Conservation (phyloP, 1,140 invertebrate species). For the Cherax quadricarinatus region DNA sequence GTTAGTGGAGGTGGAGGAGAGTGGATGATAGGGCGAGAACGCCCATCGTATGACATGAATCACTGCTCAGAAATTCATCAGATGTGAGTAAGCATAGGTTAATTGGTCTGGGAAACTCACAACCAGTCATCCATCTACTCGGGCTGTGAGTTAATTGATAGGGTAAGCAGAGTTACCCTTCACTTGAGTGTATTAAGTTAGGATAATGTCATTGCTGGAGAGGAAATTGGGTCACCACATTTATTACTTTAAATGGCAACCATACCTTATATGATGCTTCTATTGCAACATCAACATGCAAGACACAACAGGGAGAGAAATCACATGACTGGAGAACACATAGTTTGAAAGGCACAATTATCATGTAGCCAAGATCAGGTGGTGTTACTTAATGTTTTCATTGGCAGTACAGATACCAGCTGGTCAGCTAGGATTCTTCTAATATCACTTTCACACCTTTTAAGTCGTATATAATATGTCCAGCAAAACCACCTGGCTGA, state of each 20-base stretch:
- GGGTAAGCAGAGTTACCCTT: neutral
- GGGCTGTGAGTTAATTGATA: neutral
- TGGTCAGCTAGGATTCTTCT: no score
- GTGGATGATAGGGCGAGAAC: constrained; percentile 22
- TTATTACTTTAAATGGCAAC: neutral
- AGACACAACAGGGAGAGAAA: no score
- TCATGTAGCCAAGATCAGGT: no score
- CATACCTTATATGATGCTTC: neutral
- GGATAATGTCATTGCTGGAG: neutral
- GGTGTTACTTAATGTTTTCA: no score
- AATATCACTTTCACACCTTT: no score
- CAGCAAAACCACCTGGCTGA: no score
- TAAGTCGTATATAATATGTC: no score
- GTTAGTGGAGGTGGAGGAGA: neutral
- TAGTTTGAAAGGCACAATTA: no score
- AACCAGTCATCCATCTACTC: neutral
- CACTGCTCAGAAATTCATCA: constrained; percentile 8
- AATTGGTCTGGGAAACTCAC: neutral
- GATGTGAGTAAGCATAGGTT: neutral
- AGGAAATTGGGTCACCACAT: neutral
- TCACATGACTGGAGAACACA: no score
- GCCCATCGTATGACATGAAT: constrained; percentile 49
- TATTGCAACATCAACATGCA: no score
- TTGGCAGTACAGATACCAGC: no score
- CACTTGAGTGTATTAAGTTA: neutral